phyloP scores from a whole-genome alignment of 2,113 vertebrate genomes.

The Hyperopisus bebe region DNA sequence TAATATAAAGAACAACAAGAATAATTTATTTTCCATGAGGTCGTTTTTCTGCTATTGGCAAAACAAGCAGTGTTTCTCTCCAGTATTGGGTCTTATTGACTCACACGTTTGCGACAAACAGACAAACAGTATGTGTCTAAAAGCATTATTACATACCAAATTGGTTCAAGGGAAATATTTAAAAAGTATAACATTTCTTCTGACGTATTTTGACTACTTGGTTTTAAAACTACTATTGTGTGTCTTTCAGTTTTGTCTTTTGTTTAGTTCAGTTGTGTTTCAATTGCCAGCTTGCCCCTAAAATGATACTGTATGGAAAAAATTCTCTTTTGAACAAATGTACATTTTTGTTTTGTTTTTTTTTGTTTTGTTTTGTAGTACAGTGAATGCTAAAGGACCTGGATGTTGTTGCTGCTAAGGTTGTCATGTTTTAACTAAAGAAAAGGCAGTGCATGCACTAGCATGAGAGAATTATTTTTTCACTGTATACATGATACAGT shows the following conservation, averaged over 20 bases:
- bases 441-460: slow-evolving; percentile 70
- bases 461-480: slow-evolving; percentile 59
- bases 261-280: slow-evolving; percentile 34
- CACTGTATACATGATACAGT: slow-evolving; percentile 53
- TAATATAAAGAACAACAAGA: slow-evolving; percentile 77
- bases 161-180: slow-evolving; percentile 51
- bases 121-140: slow-evolving; percentile 42
- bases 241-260: slow-evolving; percentile 56
- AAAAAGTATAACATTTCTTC: slow-evolving; percentile 34
- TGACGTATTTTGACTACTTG: slow-evolving; percentile 55
- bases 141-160: slow-evolving; percentile 71
- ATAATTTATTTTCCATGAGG: slow-evolving; percentile 65
- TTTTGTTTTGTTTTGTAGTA: slow-evolving; percentile 64
- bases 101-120: slow-evolving; percentile 25
- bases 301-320: slow-evolving; percentile 70
- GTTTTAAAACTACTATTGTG: slow-evolving; percentile 49
- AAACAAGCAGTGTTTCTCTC: slow-evolving; percentile 63
- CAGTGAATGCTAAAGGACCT: slow-evolving; percentile 71
- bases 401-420: slow-evolving; percentile 74
- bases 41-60: slow-evolving; percentile 48
- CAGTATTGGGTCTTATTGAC: slow-evolving; percentile 58
- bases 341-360: slow-evolving; percentile 73
- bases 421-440: slow-evolving; percentile 64
- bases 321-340: slow-evolving; percentile 74
- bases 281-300: slow-evolving; percentile 68